Conservation (phyloP, 2,888 invertebrate genomes). For the Drosophila algonquin region DNA sequence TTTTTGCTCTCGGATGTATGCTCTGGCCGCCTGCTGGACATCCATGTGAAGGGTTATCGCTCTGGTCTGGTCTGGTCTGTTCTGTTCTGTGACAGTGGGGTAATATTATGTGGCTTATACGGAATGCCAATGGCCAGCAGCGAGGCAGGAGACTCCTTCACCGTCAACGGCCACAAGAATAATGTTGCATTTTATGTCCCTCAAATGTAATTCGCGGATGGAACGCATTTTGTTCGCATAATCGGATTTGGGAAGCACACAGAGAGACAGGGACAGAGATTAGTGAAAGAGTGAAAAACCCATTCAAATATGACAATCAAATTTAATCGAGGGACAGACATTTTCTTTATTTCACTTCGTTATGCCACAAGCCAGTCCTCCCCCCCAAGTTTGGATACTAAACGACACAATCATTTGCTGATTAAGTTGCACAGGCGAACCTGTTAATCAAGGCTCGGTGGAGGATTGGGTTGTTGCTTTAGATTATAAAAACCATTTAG, state of each 20-base stretch:
- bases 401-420: not conserved
- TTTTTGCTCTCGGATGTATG: not conserved
- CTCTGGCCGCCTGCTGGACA: slow-evolving; percentile 29
- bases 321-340: not conserved
- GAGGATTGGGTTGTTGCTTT: not conserved
- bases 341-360: not conserved
- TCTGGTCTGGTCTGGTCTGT: slow-evolving; percentile 60
- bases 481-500: too few species aligned
- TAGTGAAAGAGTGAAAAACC: not conserved
- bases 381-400: not conserved
- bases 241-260: slow-evolving; percentile 65
- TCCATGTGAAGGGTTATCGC: slow-evolving; percentile 57
- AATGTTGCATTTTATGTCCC: slow-evolving; percentile 78
- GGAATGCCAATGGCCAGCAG: not conserved
- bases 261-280: not conserved
- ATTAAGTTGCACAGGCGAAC: not conserved
- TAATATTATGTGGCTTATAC: not conserved
- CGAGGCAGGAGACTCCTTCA: slow-evolving; percentile 13
- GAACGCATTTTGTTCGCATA: slow-evolving; percentile 70
- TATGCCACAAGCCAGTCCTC: not conserved
- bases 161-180: slow-evolving; percentile 70
- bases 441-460: not conserved
- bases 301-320: not conserved
- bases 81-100: slow-evolving; percentile 32
- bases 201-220: slow-evolving; percentile 75